Evolutionary conservation across 2,113 vertebrate genomes (phyloP).

Genomic region (Gymnorhina tibicen): DNA sequence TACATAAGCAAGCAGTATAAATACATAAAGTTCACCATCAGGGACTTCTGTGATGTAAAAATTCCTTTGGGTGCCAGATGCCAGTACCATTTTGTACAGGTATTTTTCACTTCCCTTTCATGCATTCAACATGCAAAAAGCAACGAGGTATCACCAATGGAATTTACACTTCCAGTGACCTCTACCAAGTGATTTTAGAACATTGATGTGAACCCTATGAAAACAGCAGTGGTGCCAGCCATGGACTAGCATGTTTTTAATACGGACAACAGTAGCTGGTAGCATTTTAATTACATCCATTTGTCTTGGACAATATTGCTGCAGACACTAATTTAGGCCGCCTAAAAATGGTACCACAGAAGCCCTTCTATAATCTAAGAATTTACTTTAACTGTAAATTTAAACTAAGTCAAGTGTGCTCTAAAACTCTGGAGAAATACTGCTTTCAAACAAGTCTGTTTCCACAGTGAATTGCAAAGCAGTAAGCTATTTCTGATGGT

Average conservation of each 20-base stretch:
- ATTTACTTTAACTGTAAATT: background rate
- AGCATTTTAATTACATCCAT: background rate
- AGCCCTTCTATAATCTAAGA: background rate
- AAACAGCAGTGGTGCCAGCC: background rate
- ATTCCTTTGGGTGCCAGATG: background rate
- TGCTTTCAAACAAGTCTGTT: background rate
- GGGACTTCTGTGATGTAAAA: background rate
- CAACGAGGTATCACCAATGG: background rate
- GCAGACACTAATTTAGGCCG: background rate
- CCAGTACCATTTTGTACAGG: background rate
- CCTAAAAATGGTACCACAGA: background rate
- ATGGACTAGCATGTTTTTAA: background rate
- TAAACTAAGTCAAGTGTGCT: background rate
- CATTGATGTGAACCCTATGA: background rate
- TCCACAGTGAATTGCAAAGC: background rate
- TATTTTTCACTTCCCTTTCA: background rate
- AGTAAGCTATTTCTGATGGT: background rate
- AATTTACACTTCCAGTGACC: background rate
- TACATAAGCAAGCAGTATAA: accelerated
- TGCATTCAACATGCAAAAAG: background rate
- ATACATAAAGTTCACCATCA: background rate
- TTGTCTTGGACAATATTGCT: background rate
- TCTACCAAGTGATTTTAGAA: background rate
- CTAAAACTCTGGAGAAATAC: background rate
- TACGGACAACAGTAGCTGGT: background rate